Conservation (phyloP, 1,140 invertebrate species). For the Onthophagus taurus region DNA sequence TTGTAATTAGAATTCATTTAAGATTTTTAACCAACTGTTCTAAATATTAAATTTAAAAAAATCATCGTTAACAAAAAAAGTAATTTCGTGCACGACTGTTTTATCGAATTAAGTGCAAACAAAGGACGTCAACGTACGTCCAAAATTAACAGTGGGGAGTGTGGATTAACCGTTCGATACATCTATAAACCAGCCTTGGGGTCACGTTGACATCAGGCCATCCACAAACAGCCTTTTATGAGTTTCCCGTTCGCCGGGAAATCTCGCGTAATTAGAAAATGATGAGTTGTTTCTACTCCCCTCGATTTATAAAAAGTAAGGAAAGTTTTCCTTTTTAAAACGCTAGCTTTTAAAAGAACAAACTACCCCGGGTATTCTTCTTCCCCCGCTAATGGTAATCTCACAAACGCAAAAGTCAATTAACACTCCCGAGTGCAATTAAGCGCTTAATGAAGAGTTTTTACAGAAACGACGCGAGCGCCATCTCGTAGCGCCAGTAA, state of each 20-base stretch:
- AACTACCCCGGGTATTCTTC: not conserved
- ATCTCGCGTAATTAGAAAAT: not conserved
- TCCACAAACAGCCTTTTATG: no score
- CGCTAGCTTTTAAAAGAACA: not conserved
- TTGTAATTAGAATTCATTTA: no score
- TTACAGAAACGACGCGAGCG: not conserved
- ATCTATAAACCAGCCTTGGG: no score
- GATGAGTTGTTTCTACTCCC: not conserved
- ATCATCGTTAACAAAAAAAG: no score
- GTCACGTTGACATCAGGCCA: no score
- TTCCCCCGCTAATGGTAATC: conserved; percentile 2
- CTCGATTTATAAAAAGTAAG: not conserved
- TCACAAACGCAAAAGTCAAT: conserved; percentile 10
- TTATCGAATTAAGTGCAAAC: no score
- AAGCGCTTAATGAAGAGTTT: conserved; percentile 12
- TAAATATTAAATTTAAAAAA: no score
- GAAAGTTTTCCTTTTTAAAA: not conserved
- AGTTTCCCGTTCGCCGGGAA: not conserved
- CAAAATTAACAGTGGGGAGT: no score
- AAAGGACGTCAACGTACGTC: no score
- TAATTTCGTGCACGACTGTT: no score
- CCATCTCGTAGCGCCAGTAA: conserved; percentile 1
- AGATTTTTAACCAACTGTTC: no score
- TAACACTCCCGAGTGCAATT: conserved; percentile 12
- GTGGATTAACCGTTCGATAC: no score